Percentiles rank a stretch among this genome's conserved stretches.
phyloP scores from a whole-genome alignment of 2,888 invertebrate genomes.

The Auanema sp. region DNA sequence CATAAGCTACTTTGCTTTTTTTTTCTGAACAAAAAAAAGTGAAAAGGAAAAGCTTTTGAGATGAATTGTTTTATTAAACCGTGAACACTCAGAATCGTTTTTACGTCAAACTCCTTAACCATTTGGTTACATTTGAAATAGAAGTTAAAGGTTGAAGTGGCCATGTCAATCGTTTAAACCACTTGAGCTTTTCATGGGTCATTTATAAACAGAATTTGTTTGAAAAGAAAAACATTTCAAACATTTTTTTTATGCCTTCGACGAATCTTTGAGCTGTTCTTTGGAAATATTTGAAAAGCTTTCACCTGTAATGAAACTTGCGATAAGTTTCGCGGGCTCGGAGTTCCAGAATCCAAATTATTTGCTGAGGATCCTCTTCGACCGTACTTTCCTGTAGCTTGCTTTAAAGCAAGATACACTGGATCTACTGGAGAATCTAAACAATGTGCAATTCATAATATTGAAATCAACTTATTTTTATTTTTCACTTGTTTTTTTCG shows the following conservation, averaged over 20 bases:
- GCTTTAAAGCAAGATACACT: slow-evolving; percentile 61
- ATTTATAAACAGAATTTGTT: too few species aligned
- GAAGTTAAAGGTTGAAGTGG: too few species aligned
- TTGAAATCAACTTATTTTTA: not conserved
- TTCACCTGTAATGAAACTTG: slow-evolving; percentile 59
- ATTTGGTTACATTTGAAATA: too few species aligned
- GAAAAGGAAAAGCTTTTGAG: not conserved
- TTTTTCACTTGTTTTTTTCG: too few species aligned
- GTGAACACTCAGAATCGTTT: too few species aligned
- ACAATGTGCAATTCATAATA: not conserved
- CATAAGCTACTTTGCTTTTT: not conserved
- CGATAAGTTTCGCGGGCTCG: slow-evolving; percentile 61
- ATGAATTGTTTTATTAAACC: too few species aligned
- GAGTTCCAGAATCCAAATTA: slow-evolving; percentile 56
- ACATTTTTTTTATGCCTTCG: too few species aligned
- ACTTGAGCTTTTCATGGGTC: too few species aligned
- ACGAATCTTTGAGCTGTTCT: too few species aligned
- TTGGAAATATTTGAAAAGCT: not conserved
- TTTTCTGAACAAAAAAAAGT: not conserved
- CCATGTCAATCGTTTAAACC: too few species aligned
- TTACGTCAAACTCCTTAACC: too few species aligned
- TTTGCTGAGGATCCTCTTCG: slow-evolving; percentile 51
- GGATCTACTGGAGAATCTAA: slow-evolving; percentile 46
- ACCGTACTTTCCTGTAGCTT: slow-evolving; percentile 59
- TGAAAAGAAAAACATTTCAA: too few species aligned